A percentile compares a stretch with the other conserved stretches of the same genome.
Conservation (phyloP, 2,113 vertebrate genomes). For the Trinectes maculatus region DNA sequence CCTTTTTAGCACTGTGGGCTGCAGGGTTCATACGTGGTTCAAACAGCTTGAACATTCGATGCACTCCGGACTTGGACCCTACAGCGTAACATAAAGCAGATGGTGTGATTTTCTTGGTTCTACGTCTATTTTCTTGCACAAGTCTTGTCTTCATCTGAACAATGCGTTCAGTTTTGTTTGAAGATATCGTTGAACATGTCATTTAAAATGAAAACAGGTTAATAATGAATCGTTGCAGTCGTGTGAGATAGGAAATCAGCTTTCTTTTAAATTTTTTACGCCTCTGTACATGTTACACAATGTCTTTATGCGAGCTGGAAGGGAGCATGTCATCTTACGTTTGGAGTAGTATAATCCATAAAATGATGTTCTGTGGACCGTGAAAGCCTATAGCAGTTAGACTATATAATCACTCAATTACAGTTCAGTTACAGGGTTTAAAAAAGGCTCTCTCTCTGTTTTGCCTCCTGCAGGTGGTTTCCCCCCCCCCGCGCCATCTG, state of each 20-base stretch:
- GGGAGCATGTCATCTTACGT: slow-evolving; percentile 2
- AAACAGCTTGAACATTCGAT: background rate
- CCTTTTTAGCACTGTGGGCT: slow-evolving; percentile 30
- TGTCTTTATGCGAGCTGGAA: background rate
- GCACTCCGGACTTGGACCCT: background rate
- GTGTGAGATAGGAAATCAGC: background rate
- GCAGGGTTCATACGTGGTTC: slow-evolving; percentile 23
- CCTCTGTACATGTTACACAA: background rate
- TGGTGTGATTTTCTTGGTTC: background rate
- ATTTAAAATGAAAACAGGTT: background rate
- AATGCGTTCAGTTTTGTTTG: background rate
- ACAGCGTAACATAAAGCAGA: background rate
- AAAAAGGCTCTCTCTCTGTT: slow-evolving; percentile 4
- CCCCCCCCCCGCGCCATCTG: slow-evolving; percentile 33
- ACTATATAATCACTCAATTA: slow-evolving; percentile 30
- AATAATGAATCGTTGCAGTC: background rate
- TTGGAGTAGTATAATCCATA: slow-evolving; percentile 15
- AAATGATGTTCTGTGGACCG: slow-evolving; percentile 2
- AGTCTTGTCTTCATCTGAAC: background rate
- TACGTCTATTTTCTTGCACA: background rate
- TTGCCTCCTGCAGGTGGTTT: slow-evolving; percentile 33
- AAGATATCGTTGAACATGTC: background rate
- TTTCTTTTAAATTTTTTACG: background rate
- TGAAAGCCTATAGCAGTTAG: background rate
- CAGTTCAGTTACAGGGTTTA: slow-evolving; percentile 21